Conservation (phyloP, 1,140 invertebrate species). For the Littorina saxatilis region DNA sequence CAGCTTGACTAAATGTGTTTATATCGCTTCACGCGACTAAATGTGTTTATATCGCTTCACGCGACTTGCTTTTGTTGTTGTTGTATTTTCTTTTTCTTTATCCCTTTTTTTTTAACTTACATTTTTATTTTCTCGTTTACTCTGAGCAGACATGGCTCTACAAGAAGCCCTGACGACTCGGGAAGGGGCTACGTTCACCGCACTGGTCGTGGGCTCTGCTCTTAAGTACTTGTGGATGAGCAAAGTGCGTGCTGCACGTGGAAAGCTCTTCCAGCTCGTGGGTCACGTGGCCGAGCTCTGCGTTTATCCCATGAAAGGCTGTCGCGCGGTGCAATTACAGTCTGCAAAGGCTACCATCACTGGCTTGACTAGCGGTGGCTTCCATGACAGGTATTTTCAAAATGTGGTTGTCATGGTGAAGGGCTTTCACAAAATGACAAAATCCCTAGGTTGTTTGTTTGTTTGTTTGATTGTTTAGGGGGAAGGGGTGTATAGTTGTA, state of each 20-base stretch:
- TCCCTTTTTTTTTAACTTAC: no score
- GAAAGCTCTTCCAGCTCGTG: neutral
- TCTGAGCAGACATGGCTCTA: neutral
- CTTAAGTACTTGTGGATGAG: neutral
- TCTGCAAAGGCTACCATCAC: neutral
- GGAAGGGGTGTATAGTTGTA: no score
- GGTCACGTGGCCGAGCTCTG: neutral
- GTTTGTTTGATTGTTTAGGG: no score
- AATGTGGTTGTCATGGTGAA: no score
- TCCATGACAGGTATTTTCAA: neutral
- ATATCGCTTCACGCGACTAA: no score
- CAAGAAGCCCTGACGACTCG: neutral
- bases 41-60: no score
- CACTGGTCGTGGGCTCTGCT: neutral
- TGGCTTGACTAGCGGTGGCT: neutral
- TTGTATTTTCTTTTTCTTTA: no score
- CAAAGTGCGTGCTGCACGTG: neutral
- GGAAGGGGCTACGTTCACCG: neutral
- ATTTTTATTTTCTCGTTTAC: no score
- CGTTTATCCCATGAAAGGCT: neutral
- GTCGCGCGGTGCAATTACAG: neutral
- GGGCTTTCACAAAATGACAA: no score
- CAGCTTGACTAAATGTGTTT: no score
- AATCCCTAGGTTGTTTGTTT: no score
- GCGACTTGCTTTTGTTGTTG: no score